Evolutionary conservation across 2,888 invertebrate species (phyloP), one percentile per base, ranked within the genome.

Genomic region (Oxytorus armatus): DNA sequence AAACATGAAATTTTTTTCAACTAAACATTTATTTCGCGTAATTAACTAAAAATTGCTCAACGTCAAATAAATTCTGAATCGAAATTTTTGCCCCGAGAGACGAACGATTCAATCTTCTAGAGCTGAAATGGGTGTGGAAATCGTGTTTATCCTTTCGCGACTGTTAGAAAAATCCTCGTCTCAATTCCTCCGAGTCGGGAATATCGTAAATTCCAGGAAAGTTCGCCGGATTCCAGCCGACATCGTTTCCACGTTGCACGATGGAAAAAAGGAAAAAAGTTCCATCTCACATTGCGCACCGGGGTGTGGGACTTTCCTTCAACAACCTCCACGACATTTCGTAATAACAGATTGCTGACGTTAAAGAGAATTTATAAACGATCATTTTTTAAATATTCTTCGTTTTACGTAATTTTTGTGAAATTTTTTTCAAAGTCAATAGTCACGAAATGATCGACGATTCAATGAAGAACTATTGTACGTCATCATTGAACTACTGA

Each of bases 221-320:
- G 76, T 80, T 80, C 80, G 55, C 72, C 68, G 73, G 61, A 80
- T 80, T 80, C 80, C 72, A 66, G 49, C 80, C n/a, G 76, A 69
- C 80, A 42, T 61, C 68, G 53, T 65, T 75, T 70, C 65, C 70
- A 72, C 75, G 70, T 72, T 77, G 44, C 63, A 23, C 33, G 47
- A 0, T 5, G n/a, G 51, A 39, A 42, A 42, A 29, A 49, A 44
- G 55, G 65, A 65, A 44, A 65, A 65, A 33, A 29, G 3, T 18
- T 63, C n/a, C 25, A 44, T 73, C 63, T 21, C 63, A 53, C 63
- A 63, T 51, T 42, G 39, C 61, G 51, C 21, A 49, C 36, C 29
- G 23, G 63, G 59, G 61, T 72, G 73, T 29, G 53, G 73, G 51
- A 44, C 16, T 23, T 3, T 44, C 44, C 25, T 23, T 14, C 8